Evolutionary conservation across 2,888 invertebrate species (phyloP), one percentile per base, ranked within the genome.

Genomic region (Amiota mariae): DNA sequence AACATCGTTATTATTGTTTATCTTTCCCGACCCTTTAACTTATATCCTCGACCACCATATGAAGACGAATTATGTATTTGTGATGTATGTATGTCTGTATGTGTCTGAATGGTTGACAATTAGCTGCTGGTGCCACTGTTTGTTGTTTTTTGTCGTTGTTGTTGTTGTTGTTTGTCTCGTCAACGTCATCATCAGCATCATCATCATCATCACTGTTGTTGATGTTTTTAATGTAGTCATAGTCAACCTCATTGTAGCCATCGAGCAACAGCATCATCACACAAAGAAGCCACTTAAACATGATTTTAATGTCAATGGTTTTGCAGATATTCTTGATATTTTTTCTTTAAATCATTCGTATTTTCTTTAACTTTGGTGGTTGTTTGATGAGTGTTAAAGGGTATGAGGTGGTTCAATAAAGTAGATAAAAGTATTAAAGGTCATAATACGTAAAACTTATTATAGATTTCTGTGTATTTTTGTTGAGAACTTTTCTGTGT

Each of bases 271-370:
- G 56, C 24, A 46, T 6, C 54, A 56, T 66, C 57, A 54, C 49
- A 70, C 71, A 81, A 78, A 80, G 80, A 78, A 82, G 80, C 67
- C 82, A 81, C 87, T 86, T 86, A 86, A 86, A 81, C 86, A 86
- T 86, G 87, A 86, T 82, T 87, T 87, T 86, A 87, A 87, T 87
- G 87, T 86, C 86, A 86, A 87, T 84, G 87, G 81, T 77, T 84
- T 79, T 78, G 79, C 77, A 76, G 77, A 75, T 75, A 75, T 75
- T 73, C 76, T 79, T 72, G 59, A 36, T 36, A 36, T 36, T 36
- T 0, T 36, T 59, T 59, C 59, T 59, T 59, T 54, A 54, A 36
- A 36, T 54, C 54, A 54, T 54, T 15, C 59, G 11, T 20, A 20
- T 20, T 59, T 15, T 20, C 59, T n/a, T 20, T 20, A 59, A 59